Evolutionary conservation across 2,888 invertebrate species (phyloP), one percentile per base, ranked within the genome.

Genomic region (Nomada flava): DNA sequence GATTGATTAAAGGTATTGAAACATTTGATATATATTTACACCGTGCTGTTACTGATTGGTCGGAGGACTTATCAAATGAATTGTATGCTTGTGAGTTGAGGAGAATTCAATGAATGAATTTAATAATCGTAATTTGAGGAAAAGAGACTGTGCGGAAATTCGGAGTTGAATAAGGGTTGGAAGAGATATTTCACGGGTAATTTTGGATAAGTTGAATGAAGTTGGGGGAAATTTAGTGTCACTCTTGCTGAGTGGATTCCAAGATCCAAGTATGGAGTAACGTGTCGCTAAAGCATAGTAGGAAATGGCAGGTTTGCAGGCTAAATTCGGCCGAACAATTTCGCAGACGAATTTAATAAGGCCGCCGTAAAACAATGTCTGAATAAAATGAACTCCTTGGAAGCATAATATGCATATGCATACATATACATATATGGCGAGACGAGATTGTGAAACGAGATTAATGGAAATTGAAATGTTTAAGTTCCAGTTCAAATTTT

Each of bases 291-390:
- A 29, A 52, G 50, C n/a, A 13, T n/a, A 13, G 13, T 3, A n/a
- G 10, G 18, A 42, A 20, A n/a, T 62, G 13, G 47, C 63, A 26
- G 47, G 65, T 29, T 65, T n/a, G 13, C 47, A 52, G 50, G 13
- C 13, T 2, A 29, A 65, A 29, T 52, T n/a, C 13, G n/a, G 26
- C 29, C 29, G 0, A 65, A 26, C n/a, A 65, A 65, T 65, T 65
- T 65, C 26, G 5, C n/a, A 65, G 13, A 50, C 9, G n/a, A 65
- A 65, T 65, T 65, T 29, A 26, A n/a, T 50, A 50, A n/a, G 26
- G 13, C 18, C 9, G n/a, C 18, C 26, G 50, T 64, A 64, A 64
- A 50, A 50, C 50, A 26, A 18, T 50, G 50, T n/a, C 7, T n/a
- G 26, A 26, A 2, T 23, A n/a, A 26, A 50, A 65, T 65, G 18